Base-by-base conservation (phyloP, 2,888 invertebrate species). In the Baronia brevicornis region DNA sequence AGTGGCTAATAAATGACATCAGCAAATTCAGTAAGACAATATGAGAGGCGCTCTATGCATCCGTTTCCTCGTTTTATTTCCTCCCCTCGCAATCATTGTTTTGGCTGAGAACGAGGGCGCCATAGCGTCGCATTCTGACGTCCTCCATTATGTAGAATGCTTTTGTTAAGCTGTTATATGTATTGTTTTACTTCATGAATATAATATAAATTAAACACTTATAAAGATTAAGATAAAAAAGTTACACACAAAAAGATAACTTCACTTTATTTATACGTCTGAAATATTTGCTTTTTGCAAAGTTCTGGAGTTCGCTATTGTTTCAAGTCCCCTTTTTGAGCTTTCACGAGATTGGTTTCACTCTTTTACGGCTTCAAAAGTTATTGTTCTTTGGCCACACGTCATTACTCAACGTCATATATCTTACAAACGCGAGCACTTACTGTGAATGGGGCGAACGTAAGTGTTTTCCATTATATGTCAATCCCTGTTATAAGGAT, bases 1-100 rank as follows among this genome's bases (percentile, higher is more conserved):
- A 75, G 68, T 70, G 73, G 74, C 82, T 82, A 84, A 84, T 84
- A 84, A 84, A 84, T 82, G 84, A 79, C 82, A 75, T 82, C 79
- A 78, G 80, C 84, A 72, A 80, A 80, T 82, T 80, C 69, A 54
- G 75, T 77, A 82, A 84, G 84, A 82, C 79, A 82, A 80, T 82
- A 78, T 67, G 71, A 71, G 70, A 66, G 64, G 60, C 67, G 64
- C 69, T 67, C 62, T 64, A 60, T 77, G 75, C 78, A 75, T 79
- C 68, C 69, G 67, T 62, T 65, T 67, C 64, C 67, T 63, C 59
- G 52, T 63, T 78, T 77, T 69, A 70, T 70, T 64, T 54, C 61
- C 54, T 63, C 75, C 75, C 75, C 72, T 66, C 43, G 46, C 59
- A 67, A 73, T 78, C 71, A 80, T 80, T 79, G 80, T 78, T 74